Evolutionary conservation across 2,888 invertebrate genomes (phyloP), one percentile per base, ranked within the genome.

Genomic region (Amblyteles armatorius): DNA sequence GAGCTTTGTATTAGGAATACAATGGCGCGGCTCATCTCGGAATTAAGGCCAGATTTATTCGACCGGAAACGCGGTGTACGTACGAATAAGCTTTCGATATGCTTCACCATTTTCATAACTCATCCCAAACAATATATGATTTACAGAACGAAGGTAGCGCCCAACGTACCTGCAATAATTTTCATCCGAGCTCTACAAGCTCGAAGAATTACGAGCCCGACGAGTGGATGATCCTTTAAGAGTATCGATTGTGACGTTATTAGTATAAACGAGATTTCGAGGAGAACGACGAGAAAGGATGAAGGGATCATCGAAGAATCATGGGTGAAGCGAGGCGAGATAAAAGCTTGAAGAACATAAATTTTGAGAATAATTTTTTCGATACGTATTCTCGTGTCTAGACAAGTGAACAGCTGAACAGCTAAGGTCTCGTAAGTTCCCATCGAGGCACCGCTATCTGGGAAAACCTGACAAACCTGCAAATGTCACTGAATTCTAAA

Each of bases 11-110:
- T 22, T 26, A 57, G 57, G 1, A 57, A 57, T 22, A 22, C 57
- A 44, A 44, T 44, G 44, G 22, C 57, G 19, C 9, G 11, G 13
- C 57, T 57, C 22, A 26, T 26, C 22, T 2, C 57, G 26, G 4
- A 57, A 57, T 57, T 57, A 57, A 57, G 57, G 57, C 26, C 57
- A 26, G 19, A 1, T 13, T 57, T 57, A 13, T 57, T 57, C 57
- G 57, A 57, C 22, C 57, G 57, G 26, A 57, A 57, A 22, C 4
- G 19, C 57, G 7, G 7, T 13, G 57, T 57, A 57, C 57, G 26
- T 26, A 11, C 57, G 57, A 22, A 13, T 22, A 26, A 13, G 44
- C 26, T 57, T 57, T 26, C 3, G 13, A 57, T 13, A 9, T 57
- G 3, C 57, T 22, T 57, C 11, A 9, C 22, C 26, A 26, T 57